phyloP scores from a whole-genome alignment of 2,888 invertebrate species.

The Leptinotarsa peninsularis region DNA sequence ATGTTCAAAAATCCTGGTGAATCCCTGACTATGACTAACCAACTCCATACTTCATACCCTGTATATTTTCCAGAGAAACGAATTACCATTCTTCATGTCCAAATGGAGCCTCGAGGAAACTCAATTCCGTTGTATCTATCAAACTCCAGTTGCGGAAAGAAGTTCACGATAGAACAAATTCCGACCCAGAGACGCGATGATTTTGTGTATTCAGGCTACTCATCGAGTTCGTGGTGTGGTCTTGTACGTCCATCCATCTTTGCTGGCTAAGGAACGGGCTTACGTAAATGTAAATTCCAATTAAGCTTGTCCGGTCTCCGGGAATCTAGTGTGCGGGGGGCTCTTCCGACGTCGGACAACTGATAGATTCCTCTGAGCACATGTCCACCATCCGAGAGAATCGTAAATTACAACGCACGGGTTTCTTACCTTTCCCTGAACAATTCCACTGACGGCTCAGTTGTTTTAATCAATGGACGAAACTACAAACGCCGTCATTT shows the following conservation, averaged over 20 bases:
- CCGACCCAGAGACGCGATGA: neutral
- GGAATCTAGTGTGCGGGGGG: conserved; percentile 61
- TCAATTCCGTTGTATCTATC: neutral
- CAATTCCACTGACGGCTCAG: conserved; percentile 35
- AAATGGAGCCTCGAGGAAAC: neutral
- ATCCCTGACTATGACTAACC: no score
- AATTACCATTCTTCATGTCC: no score
- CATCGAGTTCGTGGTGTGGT: conserved; percentile 48
- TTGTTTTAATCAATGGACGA: conserved; percentile 37
- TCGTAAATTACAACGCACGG: conserved; percentile 59
- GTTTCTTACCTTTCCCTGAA: conserved; percentile 20
- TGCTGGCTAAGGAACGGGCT: conserved; percentile 56
- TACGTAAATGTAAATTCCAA: conserved; percentile 65
- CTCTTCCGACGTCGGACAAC: conserved; percentile 61
- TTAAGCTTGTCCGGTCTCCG: conserved; percentile 63
- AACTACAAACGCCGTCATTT: conserved; percentile 30
- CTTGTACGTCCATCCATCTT: conserved; percentile 37
- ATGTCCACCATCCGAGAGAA: conserved; percentile 58
- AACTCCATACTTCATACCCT: no score
- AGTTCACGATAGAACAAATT: neutral
- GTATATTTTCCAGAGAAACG: no score
- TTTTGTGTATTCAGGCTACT: conserved; percentile 33
- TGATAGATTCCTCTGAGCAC: conserved; percentile 65
- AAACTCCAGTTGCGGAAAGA: neutral
- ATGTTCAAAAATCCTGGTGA: no score